Conservation (phyloP, 2,888 invertebrate genomes). For the Plebejus argus region DNA sequence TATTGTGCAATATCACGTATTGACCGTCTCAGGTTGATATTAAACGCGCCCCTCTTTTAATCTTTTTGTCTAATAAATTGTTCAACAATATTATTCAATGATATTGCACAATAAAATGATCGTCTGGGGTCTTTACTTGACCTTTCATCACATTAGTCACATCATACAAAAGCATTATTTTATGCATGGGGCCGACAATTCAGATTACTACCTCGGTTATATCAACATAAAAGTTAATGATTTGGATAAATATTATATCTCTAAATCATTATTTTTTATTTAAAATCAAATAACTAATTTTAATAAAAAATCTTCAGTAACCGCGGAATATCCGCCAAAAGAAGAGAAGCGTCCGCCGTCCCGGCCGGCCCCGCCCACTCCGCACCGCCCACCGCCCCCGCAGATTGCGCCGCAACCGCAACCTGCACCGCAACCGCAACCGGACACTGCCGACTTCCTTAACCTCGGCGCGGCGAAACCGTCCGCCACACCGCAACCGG, state of each 20-base stretch:
- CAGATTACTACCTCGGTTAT: background rate
- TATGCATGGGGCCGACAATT: background rate
- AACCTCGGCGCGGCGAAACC: constrained; percentile 52
- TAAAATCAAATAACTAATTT: background rate
- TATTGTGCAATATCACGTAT: no score
- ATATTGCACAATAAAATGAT: no score
- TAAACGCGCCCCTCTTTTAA: no score
- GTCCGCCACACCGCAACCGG: constrained; percentile 44
- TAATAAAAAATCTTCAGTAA: constrained; percentile 50
- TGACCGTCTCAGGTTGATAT: no score
- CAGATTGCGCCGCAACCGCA: constrained; percentile 40
- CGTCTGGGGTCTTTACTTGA: no score
- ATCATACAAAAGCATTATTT: background rate
- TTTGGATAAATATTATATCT: background rate
- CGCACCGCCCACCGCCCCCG: constrained; percentile 49
- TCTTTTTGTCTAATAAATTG: no score
- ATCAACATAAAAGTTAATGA: background rate
- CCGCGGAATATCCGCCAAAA: constrained; percentile 59
- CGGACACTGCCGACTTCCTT: constrained; percentile 62
- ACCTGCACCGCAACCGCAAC: constrained; percentile 35
- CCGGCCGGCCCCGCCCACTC: constrained; percentile 48
- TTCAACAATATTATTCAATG: no score
- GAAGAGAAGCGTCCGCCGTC: constrained; percentile 60
- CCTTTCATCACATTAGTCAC: no score
- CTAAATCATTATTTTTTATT: no score